Percentiles rank a stretch among this genome's conserved stretches.
Evolutionary conservation across 2,797 vertebrate species (phyloP).

Genomic region (Chloroceryle amazona): DNA sequence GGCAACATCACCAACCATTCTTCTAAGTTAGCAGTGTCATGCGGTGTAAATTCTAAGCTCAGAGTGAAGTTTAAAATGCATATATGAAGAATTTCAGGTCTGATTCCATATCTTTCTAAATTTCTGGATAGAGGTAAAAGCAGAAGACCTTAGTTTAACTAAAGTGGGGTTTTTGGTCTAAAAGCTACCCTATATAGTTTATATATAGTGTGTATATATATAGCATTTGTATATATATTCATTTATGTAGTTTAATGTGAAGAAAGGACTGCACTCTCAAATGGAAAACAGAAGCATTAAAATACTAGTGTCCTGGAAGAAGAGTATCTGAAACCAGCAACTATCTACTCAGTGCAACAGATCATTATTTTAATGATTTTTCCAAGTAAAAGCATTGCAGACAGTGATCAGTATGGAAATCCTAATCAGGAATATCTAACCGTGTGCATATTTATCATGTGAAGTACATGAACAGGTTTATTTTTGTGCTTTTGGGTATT

Average conservation of each 20-base stretch:
- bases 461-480: background rate
- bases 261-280: background rate
- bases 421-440: background rate
- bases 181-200: background rate
- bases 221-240: background rate
- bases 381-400: background rate
- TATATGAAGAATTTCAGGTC: background rate
- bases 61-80: background rate
- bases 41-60: background rate
- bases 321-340: background rate
- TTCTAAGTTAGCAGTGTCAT: background rate
- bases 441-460: background rate
- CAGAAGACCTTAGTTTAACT: background rate
- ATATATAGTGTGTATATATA: background rate
- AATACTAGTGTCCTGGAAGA: background rate
- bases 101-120: background rate
- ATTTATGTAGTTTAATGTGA: background rate
- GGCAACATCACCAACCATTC: background rate
- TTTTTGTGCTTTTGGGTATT: background rate
- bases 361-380: background rate
- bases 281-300: background rate
- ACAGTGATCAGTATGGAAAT: background rate
- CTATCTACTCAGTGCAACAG: background rate
- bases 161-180: accelerated
- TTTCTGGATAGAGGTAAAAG: background rate